Percentiles rank a stretch among this genome's conserved stretches.
These are phyloP conservation scores for Prochilodus magdalenae DNA, from an alignment of 2,113 vertebrate species.

Conservation along the genomic window DNA sequence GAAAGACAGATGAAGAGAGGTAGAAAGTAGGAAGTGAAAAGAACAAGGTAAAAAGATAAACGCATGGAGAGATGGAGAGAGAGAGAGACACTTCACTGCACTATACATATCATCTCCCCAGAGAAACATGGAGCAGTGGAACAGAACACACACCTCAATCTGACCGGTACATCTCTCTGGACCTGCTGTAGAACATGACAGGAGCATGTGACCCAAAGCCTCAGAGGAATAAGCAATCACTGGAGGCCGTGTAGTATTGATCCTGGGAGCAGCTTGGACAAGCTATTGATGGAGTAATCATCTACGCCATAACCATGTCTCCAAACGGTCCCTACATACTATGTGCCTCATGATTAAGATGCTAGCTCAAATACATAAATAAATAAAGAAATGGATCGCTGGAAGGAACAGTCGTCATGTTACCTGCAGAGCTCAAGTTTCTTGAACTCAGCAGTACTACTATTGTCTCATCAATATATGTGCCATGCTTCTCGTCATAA, in stretches of 20 bases:
- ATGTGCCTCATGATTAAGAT: slow-evolving; percentile 15
- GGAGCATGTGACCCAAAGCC: slow-evolving; percentile 41
- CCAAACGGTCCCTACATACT: neutral
- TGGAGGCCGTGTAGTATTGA: slow-evolving; percentile 36
- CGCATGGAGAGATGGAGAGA: neutral
- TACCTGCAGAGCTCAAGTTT: neutral
- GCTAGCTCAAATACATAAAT: slow-evolving; percentile 21
- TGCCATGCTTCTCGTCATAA: neutral
- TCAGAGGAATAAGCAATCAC: slow-evolving; percentile 4
- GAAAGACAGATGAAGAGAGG: too few species aligned
- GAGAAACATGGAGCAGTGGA: slow-evolving; percentile 6
- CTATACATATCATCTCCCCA: slow-evolving; percentile 6
- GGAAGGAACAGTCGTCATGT: neutral
- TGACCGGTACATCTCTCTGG: neutral
- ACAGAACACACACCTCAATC: slow-evolving; percentile 37
- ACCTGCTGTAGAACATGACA: slow-evolving; percentile 39
- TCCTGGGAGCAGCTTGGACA: slow-evolving; percentile 31
- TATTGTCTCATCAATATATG: neutral
- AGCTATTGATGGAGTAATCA: slow-evolving; percentile 47
- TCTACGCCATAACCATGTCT: slow-evolving; percentile 33
- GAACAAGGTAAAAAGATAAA: too few species aligned
- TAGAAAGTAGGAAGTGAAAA: too few species aligned
- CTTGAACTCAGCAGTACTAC: neutral
- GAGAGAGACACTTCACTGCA: neutral
- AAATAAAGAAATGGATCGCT: neutral